Base-by-base conservation (phyloP, 2,888 invertebrate genomes). In the Polietes domitor region DNA sequence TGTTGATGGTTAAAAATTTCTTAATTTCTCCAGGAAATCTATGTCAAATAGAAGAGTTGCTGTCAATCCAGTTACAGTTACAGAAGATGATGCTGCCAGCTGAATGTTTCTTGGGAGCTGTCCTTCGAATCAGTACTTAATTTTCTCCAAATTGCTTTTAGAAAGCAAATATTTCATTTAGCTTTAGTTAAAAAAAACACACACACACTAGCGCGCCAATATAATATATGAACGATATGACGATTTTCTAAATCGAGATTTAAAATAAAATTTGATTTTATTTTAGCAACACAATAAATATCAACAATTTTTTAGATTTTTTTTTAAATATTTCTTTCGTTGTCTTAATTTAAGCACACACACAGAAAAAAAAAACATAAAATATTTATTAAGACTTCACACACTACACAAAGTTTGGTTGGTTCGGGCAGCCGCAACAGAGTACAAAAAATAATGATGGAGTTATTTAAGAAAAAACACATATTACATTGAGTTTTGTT, bases 21-120 rank as follows among this genome's bases (percentile, higher is more conserved):
- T 75, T 85, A 84, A 82, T 82, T 86, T 86, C 85, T 58, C 80
- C 82, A 77, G 82, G 85, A 85, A 86, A 86, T 82, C 84, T 73
- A 82, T 77, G 84, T 84, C 85, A 81, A 70, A 28, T 65, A 61
- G 76, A 63, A 15, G 21, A 21, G 17, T n/a, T 10, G 61, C 7
- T 32, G 65, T 19, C 19, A 37, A 19, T 37, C 37, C n/a, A n/a
- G n/a, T n/a, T n/a, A n/a, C n/a, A n/a, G n/a, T 19, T 19, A 50
- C n/a, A 17, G 17, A n/a, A 17, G 50, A 17, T 58, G 58, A 58
- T 58, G 58, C 58, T 58, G 58, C 6, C 50, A 17, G 37, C 37
- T 12, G 10, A 37, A 37, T 10, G 37, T 37, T 37, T 37, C 37
- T 37, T 9, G 15, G 50, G n/a, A 24, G 12, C 58, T 15, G 12